These are phyloP conservation scores for Strigamia maritima DNA, from an alignment of 2,888 invertebrate genomes.

Conservation along the genomic window DNA sequence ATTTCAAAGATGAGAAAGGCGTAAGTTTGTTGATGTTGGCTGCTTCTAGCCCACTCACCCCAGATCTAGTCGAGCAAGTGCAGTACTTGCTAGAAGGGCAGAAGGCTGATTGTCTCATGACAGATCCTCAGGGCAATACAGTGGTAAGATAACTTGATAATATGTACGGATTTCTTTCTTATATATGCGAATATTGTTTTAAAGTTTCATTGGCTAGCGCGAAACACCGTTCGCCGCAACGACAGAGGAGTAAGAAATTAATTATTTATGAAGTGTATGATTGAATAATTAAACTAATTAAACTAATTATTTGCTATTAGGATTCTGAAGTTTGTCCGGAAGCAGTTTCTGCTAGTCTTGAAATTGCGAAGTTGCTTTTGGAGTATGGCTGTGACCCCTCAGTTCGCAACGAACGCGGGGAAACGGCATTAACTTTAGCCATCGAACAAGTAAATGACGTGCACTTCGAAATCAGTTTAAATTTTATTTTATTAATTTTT, in stretches of 20 bases:
- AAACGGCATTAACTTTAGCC: slow-evolving; percentile 52
- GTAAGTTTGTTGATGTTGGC: slow-evolving; percentile 53
- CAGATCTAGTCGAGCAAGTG: slow-evolving; percentile 50
- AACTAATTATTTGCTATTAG: slow-evolving; percentile 39
- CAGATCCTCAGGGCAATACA: slow-evolving; percentile 52
- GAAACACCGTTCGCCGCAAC: slow-evolving; percentile 39
- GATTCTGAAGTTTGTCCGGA: slow-evolving; percentile 43
- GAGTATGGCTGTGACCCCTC: slow-evolving; percentile 51
- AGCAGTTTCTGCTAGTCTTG: slow-evolving; percentile 47
- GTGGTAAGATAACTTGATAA: slow-evolving; percentile 49
- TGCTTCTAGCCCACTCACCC: slow-evolving; percentile 48
- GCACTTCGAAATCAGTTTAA: not conserved
- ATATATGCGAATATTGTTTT: slow-evolving; percentile 31
- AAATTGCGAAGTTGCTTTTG: slow-evolving; percentile 51
- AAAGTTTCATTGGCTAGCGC: slow-evolving; percentile 45
- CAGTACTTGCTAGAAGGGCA: slow-evolving; percentile 53
- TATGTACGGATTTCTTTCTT: slow-evolving; percentile 17
- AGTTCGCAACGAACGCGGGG: slow-evolving; percentile 48
- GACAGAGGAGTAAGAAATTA: slow-evolving; percentile 39
- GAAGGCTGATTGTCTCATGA: slow-evolving; percentile 52
- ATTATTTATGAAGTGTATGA: not conserved
- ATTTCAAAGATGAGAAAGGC: slow-evolving; percentile 53
- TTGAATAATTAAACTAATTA: not conserved
- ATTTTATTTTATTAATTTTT: not conserved
- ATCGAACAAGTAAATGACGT: slow-evolving; percentile 44